Base-by-base conservation (phyloP, 2,797 vertebrate species). In the Halcyon badia region DNA sequence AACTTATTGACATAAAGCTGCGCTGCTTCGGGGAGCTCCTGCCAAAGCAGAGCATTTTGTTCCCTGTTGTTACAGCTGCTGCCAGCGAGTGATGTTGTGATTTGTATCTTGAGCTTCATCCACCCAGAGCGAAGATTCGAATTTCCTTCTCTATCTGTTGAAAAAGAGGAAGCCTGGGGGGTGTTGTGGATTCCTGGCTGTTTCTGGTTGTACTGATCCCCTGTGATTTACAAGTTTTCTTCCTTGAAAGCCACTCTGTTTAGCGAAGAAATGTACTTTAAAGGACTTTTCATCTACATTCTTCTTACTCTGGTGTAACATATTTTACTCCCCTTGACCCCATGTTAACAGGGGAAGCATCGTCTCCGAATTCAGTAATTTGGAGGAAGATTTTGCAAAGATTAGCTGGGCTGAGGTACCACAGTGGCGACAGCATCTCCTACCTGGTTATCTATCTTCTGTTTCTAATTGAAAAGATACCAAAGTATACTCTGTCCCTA, bases 381-480 rank as follows among this genome's bases (percentile, higher is more conserved):
- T 44, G 12, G 4, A 37, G 81, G 52, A 52, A 87, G 35, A 6
- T 56, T 14, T 51, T 64, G 81, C 30, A n/a, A 18, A 51, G 81
- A 12, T 81, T 5, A 22, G 35, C 17, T 54, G 56, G 16, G 20
- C 76, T 46, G 69, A 44, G 76, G 9, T 22, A 20, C 11, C 60
- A 5, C 56, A 35, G 39, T 0, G 0, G 12, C 26, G 52, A 6
- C 58, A 71, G 64, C 9, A 2, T 56, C 41, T 75, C 52, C 41
- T 49, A 6, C 3, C 6, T 56, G 31, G 41, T 79, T 57, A 4
- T 25, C 26, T 57, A 25, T 0, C 62, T 85, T 65, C 7, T 66
- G 42, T 41, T 64, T 24, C 11, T 25, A 17, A 17, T 30, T 41
- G 41, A 15, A 42, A 30, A 78, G 82, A 56, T 51, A 68, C 49